A percentile compares a stretch with the other conserved stretches of the same genome.
phyloP scores from a whole-genome alignment of 2,113 vertebrate species.

The Peucedramus taeniatus region DNA sequence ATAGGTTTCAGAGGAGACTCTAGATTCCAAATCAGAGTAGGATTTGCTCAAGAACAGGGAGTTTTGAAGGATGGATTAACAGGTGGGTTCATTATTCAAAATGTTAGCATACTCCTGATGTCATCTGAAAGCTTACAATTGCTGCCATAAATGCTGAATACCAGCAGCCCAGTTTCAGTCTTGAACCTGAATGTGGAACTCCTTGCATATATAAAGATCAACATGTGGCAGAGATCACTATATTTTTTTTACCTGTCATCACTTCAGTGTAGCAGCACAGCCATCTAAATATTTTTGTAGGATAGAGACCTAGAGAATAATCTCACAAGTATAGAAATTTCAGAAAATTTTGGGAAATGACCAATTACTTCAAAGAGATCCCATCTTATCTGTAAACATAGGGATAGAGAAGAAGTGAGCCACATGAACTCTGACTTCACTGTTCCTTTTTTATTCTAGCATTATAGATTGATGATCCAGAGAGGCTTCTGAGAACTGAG shows the following conservation, averaged over 20 bases:
- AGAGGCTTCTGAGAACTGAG: not conserved
- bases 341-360: not conserved
- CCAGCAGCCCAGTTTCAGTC: not conserved
- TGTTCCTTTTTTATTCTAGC: not conserved
- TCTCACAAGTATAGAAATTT: not conserved
- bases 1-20: not conserved
- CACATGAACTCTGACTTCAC: not conserved
- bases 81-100: not conserved
- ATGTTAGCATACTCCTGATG: not conserved
- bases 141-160: not conserved
- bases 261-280: not conserved
- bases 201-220: not conserved
- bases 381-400: not conserved
- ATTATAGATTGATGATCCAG: not conserved
- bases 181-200: not conserved
- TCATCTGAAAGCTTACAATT: not conserved
- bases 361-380: not conserved
- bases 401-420: not conserved
- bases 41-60: not conserved
- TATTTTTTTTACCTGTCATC: not conserved
- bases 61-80: not conserved
- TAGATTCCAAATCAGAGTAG: not conserved
- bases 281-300: not conserved
- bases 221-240: not conserved
- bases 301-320: not conserved